phyloP scores from a whole-genome alignment of 2,797 vertebrate genomes.

The Xenops minutus region DNA sequence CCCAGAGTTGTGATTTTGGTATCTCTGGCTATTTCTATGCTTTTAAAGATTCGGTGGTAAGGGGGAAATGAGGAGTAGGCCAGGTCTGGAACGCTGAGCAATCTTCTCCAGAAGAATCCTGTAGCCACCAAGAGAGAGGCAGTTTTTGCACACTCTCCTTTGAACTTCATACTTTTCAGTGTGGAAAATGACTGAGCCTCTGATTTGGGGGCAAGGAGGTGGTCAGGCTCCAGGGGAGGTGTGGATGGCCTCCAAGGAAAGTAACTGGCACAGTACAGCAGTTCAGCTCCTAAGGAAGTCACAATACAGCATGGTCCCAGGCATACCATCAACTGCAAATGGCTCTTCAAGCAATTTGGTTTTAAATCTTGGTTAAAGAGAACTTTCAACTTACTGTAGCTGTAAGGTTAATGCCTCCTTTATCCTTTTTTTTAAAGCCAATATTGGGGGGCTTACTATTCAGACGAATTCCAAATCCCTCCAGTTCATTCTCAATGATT shows the following conservation, averaged over 20 bases:
- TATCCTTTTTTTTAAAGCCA: constrained; percentile 98
- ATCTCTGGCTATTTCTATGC: not conserved
- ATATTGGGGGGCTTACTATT: constrained; percentile 98
- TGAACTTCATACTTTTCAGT: not conserved
- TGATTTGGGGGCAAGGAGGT: not conserved
- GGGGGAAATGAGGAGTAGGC: not conserved
- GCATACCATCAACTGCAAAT: not conserved
- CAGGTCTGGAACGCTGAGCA: not conserved
- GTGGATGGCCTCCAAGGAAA: not conserved
- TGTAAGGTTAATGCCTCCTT: constrained; percentile 98
- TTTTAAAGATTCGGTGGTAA: not conserved
- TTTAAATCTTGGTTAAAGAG: not conserved
- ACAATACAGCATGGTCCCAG: not conserved
- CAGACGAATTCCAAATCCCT: constrained; percentile 96
- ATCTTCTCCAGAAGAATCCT: not conserved
- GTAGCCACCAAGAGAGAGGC: not conserved
- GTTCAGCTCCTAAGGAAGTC: not conserved
- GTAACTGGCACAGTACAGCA: not conserved
- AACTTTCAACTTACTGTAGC: constrained; percentile 83
- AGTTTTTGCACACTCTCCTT: not conserved
- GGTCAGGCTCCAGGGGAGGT: not conserved
- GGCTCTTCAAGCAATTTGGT: not conserved
- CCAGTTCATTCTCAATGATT: constrained; percentile 96
- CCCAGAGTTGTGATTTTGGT: not conserved
- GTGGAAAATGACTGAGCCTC: not conserved